These are phyloP conservation scores for Pungitius pungitius DNA, from an alignment of 2,113 vertebrate species.

Conservation along the genomic window DNA sequence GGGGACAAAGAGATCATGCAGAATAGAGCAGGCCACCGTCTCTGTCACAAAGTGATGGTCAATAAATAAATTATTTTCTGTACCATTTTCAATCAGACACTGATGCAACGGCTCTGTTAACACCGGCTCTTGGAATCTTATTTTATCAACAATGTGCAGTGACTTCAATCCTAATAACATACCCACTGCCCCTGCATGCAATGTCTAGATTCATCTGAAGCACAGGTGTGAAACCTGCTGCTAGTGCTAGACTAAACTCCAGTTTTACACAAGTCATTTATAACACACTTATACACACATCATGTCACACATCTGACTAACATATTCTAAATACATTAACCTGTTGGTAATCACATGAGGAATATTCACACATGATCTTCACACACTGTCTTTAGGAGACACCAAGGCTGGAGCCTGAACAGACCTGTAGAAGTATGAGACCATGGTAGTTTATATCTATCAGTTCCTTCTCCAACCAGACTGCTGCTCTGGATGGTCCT, in stretches of 20 bases:
- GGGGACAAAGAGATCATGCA: not conserved
- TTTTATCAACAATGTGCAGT: conserved; percentile 45
- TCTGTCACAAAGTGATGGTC: conserved; percentile 12
- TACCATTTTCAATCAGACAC: conserved; percentile 34
- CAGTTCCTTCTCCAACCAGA: not conserved
- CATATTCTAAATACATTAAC: not conserved
- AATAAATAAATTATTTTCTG: conserved; percentile 45
- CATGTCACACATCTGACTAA: not conserved
- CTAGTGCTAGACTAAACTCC: not conserved
- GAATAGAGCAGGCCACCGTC: not conserved
- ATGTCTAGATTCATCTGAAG: conserved; percentile 30
- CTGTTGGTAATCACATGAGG: not conserved
- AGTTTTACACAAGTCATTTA: not conserved
- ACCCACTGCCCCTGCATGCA: conserved; percentile 11
- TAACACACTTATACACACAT: not conserved
- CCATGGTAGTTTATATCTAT: not conserved
- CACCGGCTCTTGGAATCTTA: not conserved
- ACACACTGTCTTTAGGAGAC: not conserved
- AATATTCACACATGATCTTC: not conserved
- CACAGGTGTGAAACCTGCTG: conserved; percentile 36
- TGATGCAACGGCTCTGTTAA: conserved; percentile 1
- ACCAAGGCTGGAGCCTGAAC: not conserved
- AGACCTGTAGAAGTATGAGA: not conserved
- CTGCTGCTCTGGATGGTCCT: not conserved
- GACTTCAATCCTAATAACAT: conserved; percentile 24